These are phyloP conservation scores for Kryphioiulus occultus DNA, from an alignment of 2,888 invertebrate genomes.

Conservation along the genomic window DNA sequence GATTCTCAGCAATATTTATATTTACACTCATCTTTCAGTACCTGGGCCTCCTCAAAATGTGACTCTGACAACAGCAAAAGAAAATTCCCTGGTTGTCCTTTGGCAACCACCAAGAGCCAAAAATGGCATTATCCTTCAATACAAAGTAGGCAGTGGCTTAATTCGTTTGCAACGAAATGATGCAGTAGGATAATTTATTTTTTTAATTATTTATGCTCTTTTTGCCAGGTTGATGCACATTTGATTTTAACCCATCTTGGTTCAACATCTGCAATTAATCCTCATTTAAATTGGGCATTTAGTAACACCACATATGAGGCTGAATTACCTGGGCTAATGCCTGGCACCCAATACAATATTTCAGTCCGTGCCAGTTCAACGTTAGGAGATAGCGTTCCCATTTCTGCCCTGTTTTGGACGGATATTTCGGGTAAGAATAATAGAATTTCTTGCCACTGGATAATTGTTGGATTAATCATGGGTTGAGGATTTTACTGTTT, in stretches of 20 bases:
- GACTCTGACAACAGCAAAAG: constrained; percentile 69
- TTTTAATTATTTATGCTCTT: neutral
- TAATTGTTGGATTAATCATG: neutral
- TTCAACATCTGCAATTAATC: constrained; percentile 58
- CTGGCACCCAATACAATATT: constrained; percentile 79
- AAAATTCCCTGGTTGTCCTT: constrained; percentile 67
- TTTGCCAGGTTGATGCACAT: constrained; percentile 20
- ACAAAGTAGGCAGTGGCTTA: constrained; percentile 43
- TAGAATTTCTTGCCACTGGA: neutral
- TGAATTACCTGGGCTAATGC: constrained; percentile 68
- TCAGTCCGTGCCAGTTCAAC: constrained; percentile 71
- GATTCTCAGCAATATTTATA: neutral
- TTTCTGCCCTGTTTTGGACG: constrained; percentile 71
- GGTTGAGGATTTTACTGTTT: neutral
- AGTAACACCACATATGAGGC: constrained; percentile 61
- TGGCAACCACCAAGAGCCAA: constrained; percentile 66
- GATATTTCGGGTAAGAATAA: constrained; percentile 69
- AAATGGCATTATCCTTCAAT: constrained; percentile 62
- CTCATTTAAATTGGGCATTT: constrained; percentile 58
- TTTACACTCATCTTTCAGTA: constrained; percentile 61
- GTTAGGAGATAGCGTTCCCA: constrained; percentile 68
- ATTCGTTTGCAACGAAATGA: constrained; percentile 43
- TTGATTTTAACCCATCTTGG: constrained; percentile 56
- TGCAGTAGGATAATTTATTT: neutral
- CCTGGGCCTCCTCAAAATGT: constrained; percentile 76